A percentile compares a stretch with the other conserved stretches of the same genome.
These are phyloP conservation scores for Penaeus chinensis DNA, from an alignment of 1,140 invertebrate genomes.

Conservation along the genomic window DNA sequence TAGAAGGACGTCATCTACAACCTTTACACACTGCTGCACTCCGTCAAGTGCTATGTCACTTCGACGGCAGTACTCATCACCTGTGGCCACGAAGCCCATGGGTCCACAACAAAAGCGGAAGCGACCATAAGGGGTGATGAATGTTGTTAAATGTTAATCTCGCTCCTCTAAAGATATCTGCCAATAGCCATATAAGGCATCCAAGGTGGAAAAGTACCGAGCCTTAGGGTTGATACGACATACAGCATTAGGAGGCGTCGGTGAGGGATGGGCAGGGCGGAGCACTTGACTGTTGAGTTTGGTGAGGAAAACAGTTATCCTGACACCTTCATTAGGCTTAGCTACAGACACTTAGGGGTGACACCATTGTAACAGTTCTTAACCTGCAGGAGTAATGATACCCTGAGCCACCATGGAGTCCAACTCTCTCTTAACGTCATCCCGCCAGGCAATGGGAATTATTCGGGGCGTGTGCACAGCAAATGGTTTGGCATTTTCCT, in stretches of 20 bases:
- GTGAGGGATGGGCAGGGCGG: not conserved
- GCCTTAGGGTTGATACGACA: not conserved
- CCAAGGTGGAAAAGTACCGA: not conserved
- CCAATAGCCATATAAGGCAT: constrained; percentile 4
- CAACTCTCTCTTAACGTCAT: not conserved
- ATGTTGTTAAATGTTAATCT: not conserved
- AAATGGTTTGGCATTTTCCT: not conserved
- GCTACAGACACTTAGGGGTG: too few species aligned
- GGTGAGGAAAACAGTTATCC: too few species aligned
- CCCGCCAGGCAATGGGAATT: not conserved
- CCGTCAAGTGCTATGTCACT: too few species aligned
- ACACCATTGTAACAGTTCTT: not conserved
- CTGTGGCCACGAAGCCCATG: too few species aligned
- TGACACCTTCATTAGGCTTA: too few species aligned
- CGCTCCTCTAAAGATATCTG: not conserved
- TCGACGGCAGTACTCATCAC: too few species aligned
- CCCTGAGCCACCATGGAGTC: not conserved
- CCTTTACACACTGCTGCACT: too few species aligned
- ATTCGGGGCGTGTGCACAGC: not conserved
- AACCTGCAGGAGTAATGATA: not conserved
- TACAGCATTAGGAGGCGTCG: not conserved
- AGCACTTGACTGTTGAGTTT: too few species aligned
- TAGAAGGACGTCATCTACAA: too few species aligned
- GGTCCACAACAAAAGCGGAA: too few species aligned
- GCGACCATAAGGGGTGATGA: not conserved